Conservation (phyloP, 2,888 invertebrate genomes). For the Epistrophe eligans region DNA sequence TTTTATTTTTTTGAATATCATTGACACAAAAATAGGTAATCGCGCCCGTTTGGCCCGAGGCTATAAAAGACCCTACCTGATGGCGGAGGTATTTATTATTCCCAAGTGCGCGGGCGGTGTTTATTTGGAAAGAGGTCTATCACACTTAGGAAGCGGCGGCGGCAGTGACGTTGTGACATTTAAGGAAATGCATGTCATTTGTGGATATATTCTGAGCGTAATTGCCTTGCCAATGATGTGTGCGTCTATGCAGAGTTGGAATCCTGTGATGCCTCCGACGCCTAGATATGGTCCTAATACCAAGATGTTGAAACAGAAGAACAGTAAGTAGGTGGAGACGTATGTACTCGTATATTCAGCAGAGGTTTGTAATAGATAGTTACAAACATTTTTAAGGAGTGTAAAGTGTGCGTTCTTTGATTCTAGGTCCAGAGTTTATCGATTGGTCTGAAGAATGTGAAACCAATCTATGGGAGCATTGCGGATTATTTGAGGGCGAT, state of each 20-base stretch:
- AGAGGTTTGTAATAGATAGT: conserved; percentile 67
- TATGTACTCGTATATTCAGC: conserved; percentile 36
- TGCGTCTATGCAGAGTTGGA: conserved; percentile 69
- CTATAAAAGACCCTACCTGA: conserved; percentile 78
- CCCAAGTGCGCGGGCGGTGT: conserved; percentile 70
- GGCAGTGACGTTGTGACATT: conserved; percentile 44
- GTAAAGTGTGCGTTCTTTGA: conserved; percentile 45
- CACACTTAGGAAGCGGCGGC: conserved; percentile 34
- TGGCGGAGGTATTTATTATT: conserved; percentile 77
- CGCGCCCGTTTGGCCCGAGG: conserved; percentile 68
- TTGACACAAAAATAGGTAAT: conserved; percentile 73
- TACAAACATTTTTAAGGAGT: conserved; percentile 65
- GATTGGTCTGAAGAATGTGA: conserved; percentile 84
- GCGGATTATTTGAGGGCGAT: conserved; percentile 87
- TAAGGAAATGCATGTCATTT: conserved; percentile 58
- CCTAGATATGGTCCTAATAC: conserved; percentile 81
- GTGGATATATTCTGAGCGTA: conserved; percentile 65
- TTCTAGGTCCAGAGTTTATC: conserved; percentile 81
- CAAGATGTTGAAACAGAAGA: conserved; percentile 81
- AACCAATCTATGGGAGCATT: conserved; percentile 85
- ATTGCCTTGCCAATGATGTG: conserved; percentile 56
- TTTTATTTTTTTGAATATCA: conserved; percentile 65
- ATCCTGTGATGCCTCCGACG: conserved; percentile 79
- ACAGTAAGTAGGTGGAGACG: conserved; percentile 79
- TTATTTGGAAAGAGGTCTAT: conserved; percentile 34